Evolutionary conservation across 2,797 vertebrate genomes (phyloP), one percentile per base, ranked within the genome.

Genomic region (Myotis myotis): DNA sequence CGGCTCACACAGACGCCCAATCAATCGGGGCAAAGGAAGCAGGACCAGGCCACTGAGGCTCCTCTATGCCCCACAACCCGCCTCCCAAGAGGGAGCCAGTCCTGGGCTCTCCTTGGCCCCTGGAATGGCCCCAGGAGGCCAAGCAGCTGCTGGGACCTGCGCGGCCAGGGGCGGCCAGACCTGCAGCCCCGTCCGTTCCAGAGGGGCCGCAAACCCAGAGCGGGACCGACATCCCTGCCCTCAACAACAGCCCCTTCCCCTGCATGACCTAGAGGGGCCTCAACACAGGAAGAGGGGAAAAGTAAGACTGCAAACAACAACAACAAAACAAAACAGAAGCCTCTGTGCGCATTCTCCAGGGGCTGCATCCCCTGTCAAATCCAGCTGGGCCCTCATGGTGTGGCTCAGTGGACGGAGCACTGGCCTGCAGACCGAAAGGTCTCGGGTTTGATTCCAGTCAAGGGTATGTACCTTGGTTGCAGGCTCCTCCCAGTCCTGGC

Each of bases 21-120:
- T 79, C 76, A 68, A 78, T 87, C 71, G 55, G 78, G 66, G 44
- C 53, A 38, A 89, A 90, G 11, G 74, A 62, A 83, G 94, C 71
- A 28, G 1, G 83, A 53, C 89, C 68, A 19, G 28, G 68, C 17
- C 9, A 0, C 8, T 0, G 62, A 70, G 68, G 49, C 30, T 70
- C 8, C 36, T 15, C 38, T 7, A 0, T 16, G 19, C 33, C 47
- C 64, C 38, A 8, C 38, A 41, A n/a, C 38, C 62, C 25, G 17
- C n/a, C 25, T 33, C 70, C 33, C 8, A 11, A 25, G 51, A 49
- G 10, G 49, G 28, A 51, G 16, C 3, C 0, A 1, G 38, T 33
- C 55, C 70, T 1, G 1, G 38, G 11, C 55, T 55, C 5, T 68
- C 49, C 74, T 13, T 23, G 49, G 57, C 0, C 13, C 25, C 15